Conservation (phyloP, 2,113 vertebrate species). For the Phoenicopterus ruber region DNA sequence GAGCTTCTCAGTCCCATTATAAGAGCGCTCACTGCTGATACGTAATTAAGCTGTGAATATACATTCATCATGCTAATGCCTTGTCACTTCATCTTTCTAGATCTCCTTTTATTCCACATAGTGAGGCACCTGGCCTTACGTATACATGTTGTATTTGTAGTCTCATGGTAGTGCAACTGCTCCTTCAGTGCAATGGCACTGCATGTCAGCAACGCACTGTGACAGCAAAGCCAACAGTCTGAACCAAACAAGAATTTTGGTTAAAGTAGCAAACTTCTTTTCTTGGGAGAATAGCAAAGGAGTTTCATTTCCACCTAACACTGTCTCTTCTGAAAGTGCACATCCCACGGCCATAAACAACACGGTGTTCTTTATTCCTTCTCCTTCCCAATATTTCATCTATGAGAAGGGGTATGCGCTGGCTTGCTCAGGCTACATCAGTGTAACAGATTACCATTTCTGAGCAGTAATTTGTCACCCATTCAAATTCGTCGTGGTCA, state of each 20-base stretch:
- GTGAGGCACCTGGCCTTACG: not conserved
- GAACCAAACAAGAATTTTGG: not conserved
- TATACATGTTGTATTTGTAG: not conserved
- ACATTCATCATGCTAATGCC: not conserved
- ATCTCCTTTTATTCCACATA: not conserved
- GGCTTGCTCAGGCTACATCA: not conserved
- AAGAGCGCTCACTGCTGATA: not conserved
- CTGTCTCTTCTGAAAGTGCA: not conserved
- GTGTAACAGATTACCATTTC: not conserved
- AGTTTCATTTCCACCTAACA: not conserved
- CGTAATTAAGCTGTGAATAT: not conserved
- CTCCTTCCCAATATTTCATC: not conserved
- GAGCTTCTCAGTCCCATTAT: not conserved
- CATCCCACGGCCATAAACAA: not conserved
- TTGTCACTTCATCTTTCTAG: not conserved
- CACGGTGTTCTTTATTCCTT: not conserved
- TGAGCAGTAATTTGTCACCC: not conserved
- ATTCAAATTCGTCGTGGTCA: not conserved
- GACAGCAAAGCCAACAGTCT: not conserved
- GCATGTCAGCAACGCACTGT: not conserved
- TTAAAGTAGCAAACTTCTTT: not conserved
- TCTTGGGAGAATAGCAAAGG: not conserved
- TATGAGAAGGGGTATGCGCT: not conserved
- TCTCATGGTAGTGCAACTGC: not conserved
- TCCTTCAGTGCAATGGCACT: not conserved